phyloP scores from a whole-genome alignment of 2,888 invertebrate species.

The Ichneumoninae sp. region DNA sequence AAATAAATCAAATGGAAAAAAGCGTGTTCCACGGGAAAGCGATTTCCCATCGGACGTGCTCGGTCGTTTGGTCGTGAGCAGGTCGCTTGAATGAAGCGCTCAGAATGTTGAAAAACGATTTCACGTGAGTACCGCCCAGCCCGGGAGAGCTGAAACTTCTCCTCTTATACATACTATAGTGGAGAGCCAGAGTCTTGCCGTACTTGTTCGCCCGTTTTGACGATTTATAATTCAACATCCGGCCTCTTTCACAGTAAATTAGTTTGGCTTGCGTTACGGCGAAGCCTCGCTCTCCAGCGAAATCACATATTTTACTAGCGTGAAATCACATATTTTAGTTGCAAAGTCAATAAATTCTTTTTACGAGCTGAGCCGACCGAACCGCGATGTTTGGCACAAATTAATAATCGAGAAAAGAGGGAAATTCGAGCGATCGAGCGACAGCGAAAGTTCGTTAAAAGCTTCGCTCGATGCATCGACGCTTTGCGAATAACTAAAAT shows the following conservation, averaged over 20 bases:
- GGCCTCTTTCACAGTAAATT: slow-evolving; percentile 3
- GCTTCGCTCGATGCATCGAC: neutral
- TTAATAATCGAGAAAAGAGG: neutral
- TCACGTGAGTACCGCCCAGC: slow-evolving; percentile 30
- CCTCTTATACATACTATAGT: slow-evolving; percentile 15
- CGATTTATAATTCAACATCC: neutral
- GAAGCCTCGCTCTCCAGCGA: neutral
- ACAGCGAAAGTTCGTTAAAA: slow-evolving; percentile 2
- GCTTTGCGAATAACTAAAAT: slow-evolving; percentile 15
- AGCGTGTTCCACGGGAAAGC: slow-evolving; percentile 42
- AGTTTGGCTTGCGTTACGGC: neutral
- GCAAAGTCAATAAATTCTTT: neutral
- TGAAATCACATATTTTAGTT: neutral
- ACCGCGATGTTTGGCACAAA: neutral
- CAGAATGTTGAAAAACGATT: slow-evolving; percentile 45
- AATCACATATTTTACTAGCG: neutral
- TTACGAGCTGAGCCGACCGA: neutral
- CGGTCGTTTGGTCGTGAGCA: slow-evolving; percentile 6
- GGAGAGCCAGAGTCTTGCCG: slow-evolving; percentile 2
- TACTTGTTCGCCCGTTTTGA: slow-evolving; percentile 7
- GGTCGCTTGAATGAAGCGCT: neutral
- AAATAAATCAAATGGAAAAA: slow-evolving; percentile 9
- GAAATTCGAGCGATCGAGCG: neutral
- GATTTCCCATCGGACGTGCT: slow-evolving; percentile 51
- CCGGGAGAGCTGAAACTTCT: slow-evolving; percentile 17